Base-by-base conservation (phyloP, 2,888 invertebrate species). In the Ectemnius lituratus region DNA sequence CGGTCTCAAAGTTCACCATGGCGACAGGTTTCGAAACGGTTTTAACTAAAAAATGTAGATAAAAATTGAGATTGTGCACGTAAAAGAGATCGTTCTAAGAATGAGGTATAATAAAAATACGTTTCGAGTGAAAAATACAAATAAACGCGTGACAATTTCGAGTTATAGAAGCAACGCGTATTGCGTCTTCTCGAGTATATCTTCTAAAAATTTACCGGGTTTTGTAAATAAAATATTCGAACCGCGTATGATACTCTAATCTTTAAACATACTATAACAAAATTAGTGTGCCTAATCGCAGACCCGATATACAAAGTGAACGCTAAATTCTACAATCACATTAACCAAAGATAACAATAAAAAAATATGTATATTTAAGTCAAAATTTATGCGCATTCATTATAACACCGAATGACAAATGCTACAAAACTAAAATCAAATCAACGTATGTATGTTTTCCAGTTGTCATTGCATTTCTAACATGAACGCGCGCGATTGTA, bases 211-310 rank as follows among this genome's bases (percentile, higher is more conserved):
- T 74, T 73, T 66, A 61, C 63, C 61, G 59, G 74, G 73, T 74
- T 67, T 68, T 82, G 71, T 82, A 82, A 74, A 78, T 74, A 80
- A 69, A 61, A 72, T 62, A 67, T 68, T 66, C 28, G 62, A 82
- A 37, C 59, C 57, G 56, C 62, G 46, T 78, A 73, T 70, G 78
- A 63, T 64, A 67, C 64, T 65, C 28, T 61, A 70, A 73, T 62
- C 62, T 74, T 74, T 68, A 62, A 62, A 60, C 23, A 23, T 63
- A 67, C 60, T 62, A 52, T 79, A 68, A 72, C 65, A 66, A 74
- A 76, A 73, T 73, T 72, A 62, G 76, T 62, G 82, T 76, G 74
- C 76, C 79, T 81, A 73, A 81, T 82, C 67, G 79, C 70, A 74
- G 73, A 72, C 60, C 79, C 67, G 23, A 64, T 69, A 66, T 27